Percentiles rank a stretch among this genome's conserved stretches.
Conservation (phyloP, 2,888 invertebrate genomes). For the Amphimallon solstitiale region DNA sequence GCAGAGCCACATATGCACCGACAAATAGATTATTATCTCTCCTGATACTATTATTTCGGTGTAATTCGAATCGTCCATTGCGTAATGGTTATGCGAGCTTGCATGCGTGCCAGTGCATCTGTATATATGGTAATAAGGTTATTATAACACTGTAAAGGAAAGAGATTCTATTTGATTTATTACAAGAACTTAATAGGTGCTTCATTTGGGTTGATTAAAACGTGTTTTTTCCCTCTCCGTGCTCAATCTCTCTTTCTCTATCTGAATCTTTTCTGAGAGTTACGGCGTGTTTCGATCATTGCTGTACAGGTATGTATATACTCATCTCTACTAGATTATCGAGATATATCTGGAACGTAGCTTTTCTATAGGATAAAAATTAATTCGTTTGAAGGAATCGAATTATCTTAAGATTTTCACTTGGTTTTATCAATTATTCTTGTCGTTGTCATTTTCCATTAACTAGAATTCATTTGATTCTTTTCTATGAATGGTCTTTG, state of each 20-base stretch:
- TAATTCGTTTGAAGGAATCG: no score
- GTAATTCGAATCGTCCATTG: slow-evolving; percentile 56
- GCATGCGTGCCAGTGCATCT: not conserved
- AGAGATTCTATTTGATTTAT: slow-evolving; percentile 54
- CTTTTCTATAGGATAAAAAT: no score
- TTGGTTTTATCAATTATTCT: no score
- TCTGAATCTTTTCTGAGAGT: not conserved
- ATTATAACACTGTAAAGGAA: slow-evolving; percentile 50
- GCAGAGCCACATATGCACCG: slow-evolving; percentile 1
- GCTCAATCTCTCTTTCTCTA: slow-evolving; percentile 1
- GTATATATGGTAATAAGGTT: slow-evolving; percentile 56
- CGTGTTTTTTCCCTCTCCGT: slow-evolving; percentile 38
- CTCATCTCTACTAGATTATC: slow-evolving; percentile 1
- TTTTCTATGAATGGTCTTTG: no score
- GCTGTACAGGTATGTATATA: not conserved
- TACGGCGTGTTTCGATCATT: not conserved
- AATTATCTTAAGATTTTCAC: no score
- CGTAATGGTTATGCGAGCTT: slow-evolving; percentile 50
- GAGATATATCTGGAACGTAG: not conserved
- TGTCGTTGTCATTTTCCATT: no score
- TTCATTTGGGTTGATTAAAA: slow-evolving; percentile 55
- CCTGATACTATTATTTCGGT: slow-evolving; percentile 57
- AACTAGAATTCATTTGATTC: no score
- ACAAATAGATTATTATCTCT: slow-evolving; percentile 51
- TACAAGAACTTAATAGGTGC: slow-evolving; percentile 49